phyloP scores from a whole-genome alignment of 1,140 invertebrate genomes.

The Drosophila virilis region DNA sequence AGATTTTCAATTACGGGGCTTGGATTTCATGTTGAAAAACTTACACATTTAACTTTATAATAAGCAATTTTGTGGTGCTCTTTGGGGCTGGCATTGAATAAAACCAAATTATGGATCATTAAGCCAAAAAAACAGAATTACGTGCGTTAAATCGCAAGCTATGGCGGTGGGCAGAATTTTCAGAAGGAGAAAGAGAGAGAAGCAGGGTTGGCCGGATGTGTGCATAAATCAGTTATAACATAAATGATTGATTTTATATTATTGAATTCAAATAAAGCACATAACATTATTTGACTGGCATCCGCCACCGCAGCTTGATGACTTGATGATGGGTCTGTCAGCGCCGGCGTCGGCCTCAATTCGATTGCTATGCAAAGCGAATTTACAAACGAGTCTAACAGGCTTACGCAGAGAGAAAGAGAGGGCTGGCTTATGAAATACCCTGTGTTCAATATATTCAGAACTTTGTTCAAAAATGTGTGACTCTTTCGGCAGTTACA shows the following conservation, averaged over 20 bases:
- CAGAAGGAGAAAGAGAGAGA: not conserved
- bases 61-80: slow-evolving; percentile 32
- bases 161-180: not conserved
- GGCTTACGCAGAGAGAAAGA: not conserved
- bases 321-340: slow-evolving; percentile 21
- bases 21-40: not conserved
- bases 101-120: slow-evolving; percentile 51
- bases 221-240: slow-evolving; percentile 56
- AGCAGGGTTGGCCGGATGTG: not conserved
- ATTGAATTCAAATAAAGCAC: slow-evolving; percentile 56
- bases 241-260: slow-evolving; percentile 67
- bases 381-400: slow-evolving; percentile 13
- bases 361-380: slow-evolving; percentile 68
- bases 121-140: slow-evolving; percentile 48
- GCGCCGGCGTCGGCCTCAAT: slow-evolving; percentile 15
- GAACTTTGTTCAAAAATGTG: not conserved
- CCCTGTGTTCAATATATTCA: slow-evolving; percentile 11
- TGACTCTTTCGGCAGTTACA: too few relatives aligned
- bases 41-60: slow-evolving; percentile 40
- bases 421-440: not conserved
- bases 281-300: slow-evolving; percentile 52
- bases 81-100: not conserved
- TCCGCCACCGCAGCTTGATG: slow-evolving; percentile 27
- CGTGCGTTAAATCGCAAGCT: slow-evolving; percentile 37
- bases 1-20: slow-evolving; percentile 34